A percentile compares a stretch with the other conserved stretches of the same genome.
phyloP scores from a whole-genome alignment of 2,797 vertebrate genomes.

The Sarcoramphus papa region DNA sequence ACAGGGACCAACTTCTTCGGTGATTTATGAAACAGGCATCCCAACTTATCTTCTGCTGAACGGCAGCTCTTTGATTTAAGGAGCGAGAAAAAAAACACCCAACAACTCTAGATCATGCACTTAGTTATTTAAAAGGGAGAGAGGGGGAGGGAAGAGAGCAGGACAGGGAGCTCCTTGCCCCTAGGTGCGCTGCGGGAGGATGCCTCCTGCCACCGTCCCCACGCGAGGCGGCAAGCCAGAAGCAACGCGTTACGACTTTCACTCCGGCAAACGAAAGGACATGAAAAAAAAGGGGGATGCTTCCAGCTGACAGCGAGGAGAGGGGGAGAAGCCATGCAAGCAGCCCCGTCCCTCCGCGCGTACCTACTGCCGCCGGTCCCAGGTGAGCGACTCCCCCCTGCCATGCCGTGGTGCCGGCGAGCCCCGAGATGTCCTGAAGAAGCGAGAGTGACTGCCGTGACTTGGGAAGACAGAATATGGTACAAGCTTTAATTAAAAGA shows the following conservation, averaged over 20 bases:
- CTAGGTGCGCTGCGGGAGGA: neutral
- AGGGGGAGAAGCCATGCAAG: conserved; percentile 63
- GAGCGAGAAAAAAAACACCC: neutral
- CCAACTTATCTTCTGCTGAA: neutral
- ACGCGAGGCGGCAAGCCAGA: neutral
- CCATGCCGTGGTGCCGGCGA: conserved; percentile 54
- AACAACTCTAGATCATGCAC: neutral
- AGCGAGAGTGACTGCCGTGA: conserved; percentile 47
- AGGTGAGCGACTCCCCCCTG: conserved; percentile 42
- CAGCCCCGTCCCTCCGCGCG: conserved; percentile 25
- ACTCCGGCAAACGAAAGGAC: neutral
- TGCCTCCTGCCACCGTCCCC: neutral
- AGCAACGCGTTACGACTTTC: neutral
- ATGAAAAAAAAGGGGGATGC: neutral
- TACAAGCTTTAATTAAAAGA: conserved; percentile 76
- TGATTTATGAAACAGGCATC: neutral
- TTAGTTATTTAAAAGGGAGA: neutral
- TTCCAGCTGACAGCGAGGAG: conserved; percentile 1
- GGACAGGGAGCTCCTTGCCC: neutral
- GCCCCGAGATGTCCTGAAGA: conserved; percentile 44
- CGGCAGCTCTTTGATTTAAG: conserved; percentile 6
- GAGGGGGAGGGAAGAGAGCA: neutral
- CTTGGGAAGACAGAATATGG: conserved; percentile 63
- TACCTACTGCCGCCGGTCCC: conserved; percentile 67
- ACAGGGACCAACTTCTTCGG: conserved; percentile 43